Base-by-base conservation (phyloP, 2,888 invertebrate genomes). In the Meteorus colon region DNA sequence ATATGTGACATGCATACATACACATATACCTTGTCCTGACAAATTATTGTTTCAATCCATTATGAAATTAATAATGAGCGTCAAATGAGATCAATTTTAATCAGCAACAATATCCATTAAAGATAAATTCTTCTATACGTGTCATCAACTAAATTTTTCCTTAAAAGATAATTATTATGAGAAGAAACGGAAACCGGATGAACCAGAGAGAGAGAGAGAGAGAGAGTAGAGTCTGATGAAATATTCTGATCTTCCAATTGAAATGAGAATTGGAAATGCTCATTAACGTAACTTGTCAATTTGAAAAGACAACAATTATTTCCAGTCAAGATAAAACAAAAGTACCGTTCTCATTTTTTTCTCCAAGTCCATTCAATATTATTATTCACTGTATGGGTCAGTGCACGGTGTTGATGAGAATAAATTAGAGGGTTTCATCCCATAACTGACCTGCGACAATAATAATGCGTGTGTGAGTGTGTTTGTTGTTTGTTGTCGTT, bases 371-470 rank as follows among this genome's bases (percentile, higher is more conserved):
- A 55, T 37, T 51, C 48, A 55, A 31, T 14, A 70, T 51, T 59
- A 5, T 19, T 19, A 19, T 14, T 48, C n/a, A 70, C 19, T 37
- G 19, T n/a, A 31, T 70, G 31, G 59, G 55, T 70, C 34, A 34
- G 59, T 70, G 31, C 12, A 41, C 55, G 55, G 55, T 55, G 55
- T 55, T 65, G 65, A 65, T 65, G 37, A 41, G 65, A 65, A 65
- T 65, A 65, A 65, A 65, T 65, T 41, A 65, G 65, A 65, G 65
- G 65, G 65, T 65, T 41, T 65, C 55, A 41, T 41, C 65, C 65
- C 37, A 65, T 65, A 34, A 65, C 65, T 65, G 41, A 65, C 65
- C 65, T 65, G 65, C 55, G 65, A 16, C 65, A 65, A 65, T 12
- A 65, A 34, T 41, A 65, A 37, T 31, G n/a, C 29, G 31, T n/a